These are phyloP conservation scores for Herpetotheres cachinnans DNA, from an alignment of 2,113 vertebrate species.

Conservation along the genomic window DNA sequence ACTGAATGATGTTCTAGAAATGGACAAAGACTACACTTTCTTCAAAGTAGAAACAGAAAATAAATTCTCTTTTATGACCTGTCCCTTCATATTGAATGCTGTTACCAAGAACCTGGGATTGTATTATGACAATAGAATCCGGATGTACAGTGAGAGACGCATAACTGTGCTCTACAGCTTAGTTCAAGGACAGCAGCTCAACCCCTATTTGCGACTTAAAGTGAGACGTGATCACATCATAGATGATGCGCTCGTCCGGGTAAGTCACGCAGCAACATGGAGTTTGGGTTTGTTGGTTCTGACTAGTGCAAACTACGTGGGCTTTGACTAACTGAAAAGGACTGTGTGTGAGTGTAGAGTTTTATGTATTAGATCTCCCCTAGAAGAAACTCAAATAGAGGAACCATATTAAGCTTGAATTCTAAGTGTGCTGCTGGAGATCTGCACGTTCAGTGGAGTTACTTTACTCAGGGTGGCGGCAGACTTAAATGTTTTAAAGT, in stretches of 20 bases:
- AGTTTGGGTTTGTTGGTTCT: not conserved
- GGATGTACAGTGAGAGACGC: constrained; percentile 98
- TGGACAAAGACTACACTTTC: constrained; percentile 99
- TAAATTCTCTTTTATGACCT: constrained; percentile 99
- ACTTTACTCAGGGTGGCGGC: not conserved
- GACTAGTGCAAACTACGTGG: rapidly evolving
- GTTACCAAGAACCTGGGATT: constrained; percentile 97
- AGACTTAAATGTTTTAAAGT: not conserved
- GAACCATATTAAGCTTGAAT: not conserved
- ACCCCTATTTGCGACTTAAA: constrained; percentile 93
- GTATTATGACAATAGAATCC: constrained; percentile 98
- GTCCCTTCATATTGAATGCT: constrained; percentile 94
- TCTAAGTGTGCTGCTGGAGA: not conserved
- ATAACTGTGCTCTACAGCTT: constrained; percentile 97
- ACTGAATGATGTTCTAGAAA: constrained; percentile 96
- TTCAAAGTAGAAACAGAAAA: constrained; percentile 98
- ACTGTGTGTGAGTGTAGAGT: not conserved
- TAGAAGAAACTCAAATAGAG: not conserved
- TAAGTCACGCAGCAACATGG: constrained; percentile 65
- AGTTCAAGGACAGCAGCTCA: constrained; percentile 94
- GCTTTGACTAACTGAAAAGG: not conserved
- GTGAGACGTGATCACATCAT: constrained; percentile 97
- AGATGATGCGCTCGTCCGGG: constrained; percentile 94
- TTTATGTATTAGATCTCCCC: not conserved
- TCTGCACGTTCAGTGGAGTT: not conserved